Base-by-base conservation (phyloP, 2,888 invertebrate species). In the Trichogramma evanescens region DNA sequence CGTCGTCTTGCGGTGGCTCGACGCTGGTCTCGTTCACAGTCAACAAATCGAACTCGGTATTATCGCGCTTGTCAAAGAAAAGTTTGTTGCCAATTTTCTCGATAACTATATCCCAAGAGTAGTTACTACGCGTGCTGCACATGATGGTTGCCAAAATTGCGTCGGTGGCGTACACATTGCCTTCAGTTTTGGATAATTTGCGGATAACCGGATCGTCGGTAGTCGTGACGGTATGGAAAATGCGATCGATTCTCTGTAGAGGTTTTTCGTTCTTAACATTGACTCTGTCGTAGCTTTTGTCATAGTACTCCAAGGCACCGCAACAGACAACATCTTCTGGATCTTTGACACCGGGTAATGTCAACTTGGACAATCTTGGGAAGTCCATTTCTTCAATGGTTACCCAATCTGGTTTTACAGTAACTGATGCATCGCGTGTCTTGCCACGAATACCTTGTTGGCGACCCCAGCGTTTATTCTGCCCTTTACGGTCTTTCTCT, bases 311-410 rank as follows among this genome's bases (percentile, higher is more conserved):
- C 74, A 99, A 80, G 6, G 91, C 89, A 63, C 99, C 99, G 74
- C 95, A 94, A 73, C 90, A 91, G 13, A 87, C 82, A 68, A 89
- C 84, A 69, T 91, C 90, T 65, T 87, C 86, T 65, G 88, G 86
- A 49, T 95, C 95, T 71, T 91, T 92, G 61, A 98, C 88, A 67
- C 86, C 89, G 0, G 98, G 97, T 68, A 99, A 80, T 40, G 93
- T 91, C 4, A 99, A 82, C 76, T 99, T 99, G 49, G 90, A 87
- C 63, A 99, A 83, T 4, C 98, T 86, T 6, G 94, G 93, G 78
- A 99, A 98, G 81, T 99, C 99, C 91, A 99, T 96, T 76, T 99
- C 99, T 74, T 94, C 93, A 66, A 98, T 91, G 3, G 97, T 96
- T 58, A 85, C 85, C 99, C 99, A 99, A 66, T 95, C 94, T 6